Percentiles rank a stretch among this genome's conserved stretches.
Conservation (phyloP, 2,113 vertebrate species). For the Pitta sordida region DNA sequence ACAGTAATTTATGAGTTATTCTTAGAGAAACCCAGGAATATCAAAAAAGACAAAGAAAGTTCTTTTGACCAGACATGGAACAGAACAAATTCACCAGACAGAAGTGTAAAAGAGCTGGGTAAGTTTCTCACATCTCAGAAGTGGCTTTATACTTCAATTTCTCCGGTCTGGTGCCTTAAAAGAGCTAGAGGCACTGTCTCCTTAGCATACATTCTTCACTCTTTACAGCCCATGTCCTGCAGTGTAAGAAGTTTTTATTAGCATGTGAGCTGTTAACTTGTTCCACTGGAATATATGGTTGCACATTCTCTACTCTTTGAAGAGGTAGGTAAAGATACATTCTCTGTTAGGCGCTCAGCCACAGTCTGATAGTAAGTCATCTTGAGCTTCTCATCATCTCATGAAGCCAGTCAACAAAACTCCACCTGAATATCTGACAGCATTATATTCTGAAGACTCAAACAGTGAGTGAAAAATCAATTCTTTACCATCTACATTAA, state of each 20-base stretch:
- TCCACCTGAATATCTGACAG: not conserved
- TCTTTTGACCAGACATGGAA: not conserved
- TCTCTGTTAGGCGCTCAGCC: not conserved
- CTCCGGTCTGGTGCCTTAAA: not conserved
- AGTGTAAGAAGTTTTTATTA: not conserved
- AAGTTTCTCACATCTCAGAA: not conserved
- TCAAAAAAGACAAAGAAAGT: not conserved
- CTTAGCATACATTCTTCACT: not conserved
- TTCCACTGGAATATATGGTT: not conserved
- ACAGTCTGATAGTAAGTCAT: fast-evolving
- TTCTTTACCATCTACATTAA: not conserved
- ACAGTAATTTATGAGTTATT: not conserved
- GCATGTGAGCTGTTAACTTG: not conserved
- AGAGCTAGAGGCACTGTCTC: not conserved
- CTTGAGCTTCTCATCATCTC: not conserved
- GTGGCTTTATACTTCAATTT: not conserved
- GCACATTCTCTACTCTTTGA: not conserved
- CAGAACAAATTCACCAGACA: not conserved
- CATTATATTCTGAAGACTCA: not conserved
- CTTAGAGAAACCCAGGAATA: not conserved
- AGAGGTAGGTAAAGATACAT: not conserved
- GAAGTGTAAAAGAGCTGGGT: not conserved
- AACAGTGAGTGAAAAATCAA: not conserved
- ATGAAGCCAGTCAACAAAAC: not conserved
- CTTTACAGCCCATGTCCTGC: not conserved